Evolutionary conservation across 2,797 vertebrate genomes (phyloP).

Genomic region (Thamnophis elegans): DNA sequence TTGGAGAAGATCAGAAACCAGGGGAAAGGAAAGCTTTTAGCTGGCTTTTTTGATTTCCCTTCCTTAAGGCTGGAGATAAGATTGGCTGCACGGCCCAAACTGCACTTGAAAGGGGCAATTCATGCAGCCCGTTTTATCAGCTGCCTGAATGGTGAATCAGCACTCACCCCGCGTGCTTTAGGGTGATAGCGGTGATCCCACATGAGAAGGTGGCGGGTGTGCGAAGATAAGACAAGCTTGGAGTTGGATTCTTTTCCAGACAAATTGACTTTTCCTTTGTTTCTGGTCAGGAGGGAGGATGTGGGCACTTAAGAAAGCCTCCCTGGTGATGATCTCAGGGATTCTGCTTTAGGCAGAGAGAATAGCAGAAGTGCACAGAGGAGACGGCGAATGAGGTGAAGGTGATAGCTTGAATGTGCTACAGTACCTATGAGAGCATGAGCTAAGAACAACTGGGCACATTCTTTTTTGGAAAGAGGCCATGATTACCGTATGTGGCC

Average conservation of each 20-base stretch:
- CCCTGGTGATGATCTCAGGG: conserved; percentile 36
- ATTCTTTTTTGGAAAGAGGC: background rate
- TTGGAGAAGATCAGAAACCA: conserved; percentile 74
- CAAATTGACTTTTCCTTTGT: conserved; percentile 21
- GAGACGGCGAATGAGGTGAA: background rate
- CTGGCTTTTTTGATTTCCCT: conserved; percentile 74
- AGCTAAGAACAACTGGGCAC: background rate
- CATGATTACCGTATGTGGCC: background rate
- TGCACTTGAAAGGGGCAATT: conserved; percentile 73
- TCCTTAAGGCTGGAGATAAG: conserved; percentile 74
- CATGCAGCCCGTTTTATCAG: conserved; percentile 69
- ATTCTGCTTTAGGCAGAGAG: conserved; percentile 13
- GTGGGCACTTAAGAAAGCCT: conserved; percentile 65
- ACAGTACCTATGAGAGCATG: conserved; percentile 1
- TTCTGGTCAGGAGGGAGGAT: conserved; percentile 37
- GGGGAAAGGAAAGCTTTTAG: conserved; percentile 72
- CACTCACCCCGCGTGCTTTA: conserved; percentile 41
- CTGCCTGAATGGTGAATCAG: conserved; percentile 46
- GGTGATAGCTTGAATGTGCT: conserved; percentile 10
- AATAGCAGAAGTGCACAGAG: conserved; percentile 26
- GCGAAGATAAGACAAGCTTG: conserved; percentile 72
- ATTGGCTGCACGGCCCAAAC: conserved; percentile 65
- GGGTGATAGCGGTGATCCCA: conserved; percentile 57
- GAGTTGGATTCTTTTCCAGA: conserved; percentile 59
- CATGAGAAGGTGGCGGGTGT: conserved; percentile 59